These are phyloP conservation scores for Nestor notabilis DNA, from an alignment of 2,113 vertebrate species.

Conservation along the genomic window DNA sequence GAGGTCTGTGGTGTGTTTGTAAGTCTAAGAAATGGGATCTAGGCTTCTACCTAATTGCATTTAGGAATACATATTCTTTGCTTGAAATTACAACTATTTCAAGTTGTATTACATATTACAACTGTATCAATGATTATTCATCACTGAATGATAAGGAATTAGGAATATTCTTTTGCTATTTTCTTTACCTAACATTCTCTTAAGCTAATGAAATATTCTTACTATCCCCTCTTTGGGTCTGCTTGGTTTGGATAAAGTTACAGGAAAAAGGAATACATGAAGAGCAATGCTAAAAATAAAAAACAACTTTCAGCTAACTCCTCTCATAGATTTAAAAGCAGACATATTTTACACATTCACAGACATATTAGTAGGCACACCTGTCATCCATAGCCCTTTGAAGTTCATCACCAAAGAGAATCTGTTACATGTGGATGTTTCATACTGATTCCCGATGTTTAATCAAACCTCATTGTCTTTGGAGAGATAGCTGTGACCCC, in stretches of 20 bases:
- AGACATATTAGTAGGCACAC: not conserved
- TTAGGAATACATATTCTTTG: not conserved
- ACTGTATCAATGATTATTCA: not conserved
- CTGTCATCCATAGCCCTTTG: slow-evolving; percentile 26
- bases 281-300: not conserved
- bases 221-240: not conserved
- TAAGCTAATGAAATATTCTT: not conserved
- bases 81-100: not conserved
- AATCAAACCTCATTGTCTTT: slow-evolving; percentile 36
- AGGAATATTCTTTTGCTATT: not conserved
- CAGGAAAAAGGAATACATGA: not conserved
- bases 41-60: fast-evolving
- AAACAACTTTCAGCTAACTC: not conserved
- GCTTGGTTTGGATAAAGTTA: not conserved
- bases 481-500: not conserved
- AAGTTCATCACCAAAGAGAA: slow-evolving; percentile 1
- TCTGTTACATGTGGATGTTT: slow-evolving; percentile 33
- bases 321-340: not conserved
- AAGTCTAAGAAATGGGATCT: not conserved
- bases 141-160: not conserved
- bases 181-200: not conserved
- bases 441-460: slow-evolving; percentile 39
- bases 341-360: not conserved
- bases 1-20: fast-evolving
- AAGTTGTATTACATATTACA: no score